Base-by-base conservation (phyloP, 2,113 vertebrate species). In the Egretta garzetta region DNA sequence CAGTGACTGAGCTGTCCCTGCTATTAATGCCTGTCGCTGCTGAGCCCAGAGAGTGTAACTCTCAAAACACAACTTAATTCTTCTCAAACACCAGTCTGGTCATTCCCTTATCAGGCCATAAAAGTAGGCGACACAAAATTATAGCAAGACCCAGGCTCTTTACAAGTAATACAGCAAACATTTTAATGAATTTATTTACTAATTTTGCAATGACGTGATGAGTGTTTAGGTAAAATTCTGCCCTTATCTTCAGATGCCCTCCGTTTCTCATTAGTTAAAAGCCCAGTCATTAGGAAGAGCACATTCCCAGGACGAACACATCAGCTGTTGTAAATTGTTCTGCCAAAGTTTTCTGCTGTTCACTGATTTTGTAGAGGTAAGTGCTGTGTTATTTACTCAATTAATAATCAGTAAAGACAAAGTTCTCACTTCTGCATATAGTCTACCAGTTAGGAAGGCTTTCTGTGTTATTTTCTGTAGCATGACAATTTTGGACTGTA, bases 191-290 rank as follows among this genome's bases (percentile, higher is more conserved):
- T 60, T 85, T 47, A 59, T 62, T 79, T 76, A 47, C 39, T 89
- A 59, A 32, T 55, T 91, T 91, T 82, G n/a, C 26, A 82, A 56
- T 60, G 53, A 43, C 35, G 20, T 37, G 17, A 35, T 37, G 33
- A 77, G 18, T 8, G 4, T 79, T 85, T 68, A 73, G 59, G 15
- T 66, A 64, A 94, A 87, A 89, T 80, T 96, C 56, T 83, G 33
- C 24, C 37, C 37, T 80, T 70, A 49, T 80, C 66, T 96, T 75
- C 86, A 84, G 41, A 93, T 84, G 53, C 72, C 23, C 71, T 88
- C 80, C 93, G 60, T 73, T 93, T 92, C 95, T 96, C 90, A 93
- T 96, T 93, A 96, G 88, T 96, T 93, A 93, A 97, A 95, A 90
- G 62, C 30, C 82, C n/a, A 79, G 23, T 94, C 93, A 97, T 96